phyloP scores from a whole-genome alignment of 2,888 invertebrate species.

The Neoaliturus tenellus region DNA sequence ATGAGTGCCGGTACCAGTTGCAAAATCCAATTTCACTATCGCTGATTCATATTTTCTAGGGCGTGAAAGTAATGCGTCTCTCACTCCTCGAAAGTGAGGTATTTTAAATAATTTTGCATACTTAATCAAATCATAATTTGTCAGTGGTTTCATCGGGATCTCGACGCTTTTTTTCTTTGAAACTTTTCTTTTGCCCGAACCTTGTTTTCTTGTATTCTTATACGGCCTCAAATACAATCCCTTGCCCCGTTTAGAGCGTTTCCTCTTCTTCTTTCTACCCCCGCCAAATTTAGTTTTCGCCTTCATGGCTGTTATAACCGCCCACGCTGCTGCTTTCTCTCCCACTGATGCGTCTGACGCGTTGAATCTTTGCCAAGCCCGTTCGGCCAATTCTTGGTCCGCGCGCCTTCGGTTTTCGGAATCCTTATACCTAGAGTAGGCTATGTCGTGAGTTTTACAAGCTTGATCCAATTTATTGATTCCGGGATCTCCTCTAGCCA shows the following conservation, averaged over 20 bases:
- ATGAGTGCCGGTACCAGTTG: conserved; percentile 68
- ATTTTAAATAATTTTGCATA: conserved; percentile 66
- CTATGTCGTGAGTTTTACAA: conserved; percentile 60
- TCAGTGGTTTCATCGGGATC: conserved; percentile 19
- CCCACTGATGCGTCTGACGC: conserved; percentile 48
- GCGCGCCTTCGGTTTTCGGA: conserved; percentile 54
- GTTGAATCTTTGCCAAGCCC: conserved; percentile 59
- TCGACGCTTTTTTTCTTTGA: not conserved
- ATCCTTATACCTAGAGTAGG: conserved; percentile 52
- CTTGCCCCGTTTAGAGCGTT: not conserved
- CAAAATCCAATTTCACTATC: conserved; percentile 68
- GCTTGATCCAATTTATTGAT: conserved; percentile 62
- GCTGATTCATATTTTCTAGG: conserved; percentile 66
- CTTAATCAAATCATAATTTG: conserved; percentile 57
- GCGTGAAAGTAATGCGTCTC: conserved; percentile 69
- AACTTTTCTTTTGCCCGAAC: not conserved
- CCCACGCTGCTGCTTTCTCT: conserved; percentile 58
- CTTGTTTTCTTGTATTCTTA: not conserved
- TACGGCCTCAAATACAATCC: not conserved
- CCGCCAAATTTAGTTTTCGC: conserved; percentile 56
- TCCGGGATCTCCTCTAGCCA: conserved; percentile 48
- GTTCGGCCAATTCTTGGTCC: conserved; percentile 49
- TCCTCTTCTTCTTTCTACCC: not conserved
- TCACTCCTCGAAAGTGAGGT: conserved; percentile 69
- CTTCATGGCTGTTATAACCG: conserved; percentile 60